Evolutionary conservation across 2,797 vertebrate species (phyloP).

Genomic region (Eupleurogrammus muticus): DNA sequence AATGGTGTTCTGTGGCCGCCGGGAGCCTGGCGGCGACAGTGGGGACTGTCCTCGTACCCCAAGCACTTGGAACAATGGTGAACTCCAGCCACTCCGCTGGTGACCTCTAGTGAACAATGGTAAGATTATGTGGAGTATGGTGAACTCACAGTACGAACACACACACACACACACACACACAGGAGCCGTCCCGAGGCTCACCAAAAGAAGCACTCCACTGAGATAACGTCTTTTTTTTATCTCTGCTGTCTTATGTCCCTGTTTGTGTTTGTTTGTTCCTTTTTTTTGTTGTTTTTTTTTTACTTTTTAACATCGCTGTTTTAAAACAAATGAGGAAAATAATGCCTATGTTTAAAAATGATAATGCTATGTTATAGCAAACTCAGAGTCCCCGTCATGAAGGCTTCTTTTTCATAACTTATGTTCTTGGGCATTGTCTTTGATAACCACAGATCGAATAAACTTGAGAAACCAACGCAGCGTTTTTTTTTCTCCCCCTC

Average conservation of each 20-base stretch:
- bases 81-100: conserved; percentile 52
- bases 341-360: conserved; percentile 62
- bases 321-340: conserved; percentile 70
- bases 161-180: conserved; percentile 36
- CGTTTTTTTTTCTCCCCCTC: conserved; percentile 3
- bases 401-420: conserved; percentile 85
- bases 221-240: conserved; percentile 59
- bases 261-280: conserved; percentile 41
- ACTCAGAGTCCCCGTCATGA: conserved; percentile 73
- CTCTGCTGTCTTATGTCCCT: conserved; percentile 68
- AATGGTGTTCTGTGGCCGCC: conserved; percentile 56
- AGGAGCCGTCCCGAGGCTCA: conserved; percentile 65
- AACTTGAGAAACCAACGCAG: conserved; percentile 83
- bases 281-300: conserved; percentile 50
- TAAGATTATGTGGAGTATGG: conserved; percentile 56
- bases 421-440: conserved; percentile 92
- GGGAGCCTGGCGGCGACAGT: conserved; percentile 51
- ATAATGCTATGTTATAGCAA: conserved; percentile 70
- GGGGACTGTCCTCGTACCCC: conserved; percentile 28
- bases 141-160: conserved; percentile 57
- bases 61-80: conserved; percentile 68
- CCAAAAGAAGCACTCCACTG: conserved; percentile 73
- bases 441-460: conserved; percentile 92
- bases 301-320: conserved; percentile 72
- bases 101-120: conserved; percentile 64